Evolutionary conservation across 2,797 vertebrate species (phyloP), one percentile per base, ranked within the genome.

Genomic region (Hybognathus amarus): DNA sequence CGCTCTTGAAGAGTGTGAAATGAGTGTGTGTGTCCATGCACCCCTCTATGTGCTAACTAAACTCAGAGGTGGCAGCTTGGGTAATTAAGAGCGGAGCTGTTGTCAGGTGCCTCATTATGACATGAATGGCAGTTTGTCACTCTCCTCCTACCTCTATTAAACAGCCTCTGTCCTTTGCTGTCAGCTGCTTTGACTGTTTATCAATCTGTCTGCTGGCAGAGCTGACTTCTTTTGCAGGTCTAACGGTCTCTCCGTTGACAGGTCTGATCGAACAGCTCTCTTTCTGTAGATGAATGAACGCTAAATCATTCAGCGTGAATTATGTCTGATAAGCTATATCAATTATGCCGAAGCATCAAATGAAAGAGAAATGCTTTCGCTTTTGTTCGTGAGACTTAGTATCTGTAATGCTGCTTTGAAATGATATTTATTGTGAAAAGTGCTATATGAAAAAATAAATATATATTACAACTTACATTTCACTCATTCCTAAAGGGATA

Each of bases 61-160:
- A 77, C 80, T 45, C 83, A 68, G 78, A 87, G 84, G 80, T 89
- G 83, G 83, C 88, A 89, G 88, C 88, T 89, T 89, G 88, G 88
- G 81, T 89, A 87, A 88, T 88, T 87, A 87, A 86, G 86, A 84
- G 83, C 83, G 59, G 83, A 82, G 81, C 77, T 86, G 85, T 89
- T 89, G 85, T 89, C 83, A 86, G 86, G 85, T 79, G 66, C 81
- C 86, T 85, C 83, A 83, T 83, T 89, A 87, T 87, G 86, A 86
- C 63, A 80, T 87, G 74, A 87, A 87, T 87, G 85, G 83, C 79
- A 70, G 33, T 87, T 87, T 87, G 86, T 84, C 79, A 76, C 82
- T 84, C 82, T 85, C 82, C 87, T 77, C 85, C 83, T 85, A 75
- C 80, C 79, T 80, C 80, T 82, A 79, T 85, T 80, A 80, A 84